These are phyloP conservation scores for Cryptocephalus primarius DNA, from an alignment of 2,888 invertebrate species.

Conservation along the genomic window DNA sequence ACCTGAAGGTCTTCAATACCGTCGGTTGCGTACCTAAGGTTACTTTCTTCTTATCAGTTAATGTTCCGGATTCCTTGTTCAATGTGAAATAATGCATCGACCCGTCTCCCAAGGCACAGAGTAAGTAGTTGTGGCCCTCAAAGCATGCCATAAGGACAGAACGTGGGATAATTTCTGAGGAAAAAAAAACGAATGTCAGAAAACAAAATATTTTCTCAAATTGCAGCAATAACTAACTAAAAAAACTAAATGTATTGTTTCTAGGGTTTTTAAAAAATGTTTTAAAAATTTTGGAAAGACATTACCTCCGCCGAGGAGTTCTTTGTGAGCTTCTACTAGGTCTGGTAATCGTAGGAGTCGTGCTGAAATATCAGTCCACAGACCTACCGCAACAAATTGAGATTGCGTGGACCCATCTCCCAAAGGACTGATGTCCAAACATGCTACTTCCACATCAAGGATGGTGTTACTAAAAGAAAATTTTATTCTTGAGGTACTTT, in stretches of 20 bases:
- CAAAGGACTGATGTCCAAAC: constrained; percentile 83
- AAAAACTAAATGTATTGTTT: no score
- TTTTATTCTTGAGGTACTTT: neutral
- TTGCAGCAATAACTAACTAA: no score
- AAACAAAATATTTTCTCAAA: neutral
- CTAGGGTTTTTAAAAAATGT: no score
- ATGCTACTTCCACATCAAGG: constrained; percentile 91
- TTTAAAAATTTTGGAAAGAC: no score
- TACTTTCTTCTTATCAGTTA: constrained; percentile 88
- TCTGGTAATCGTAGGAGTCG: constrained; percentile 73
- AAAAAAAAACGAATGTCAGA: constrained; percentile 3
- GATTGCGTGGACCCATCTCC: constrained; percentile 50
- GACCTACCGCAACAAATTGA: constrained; percentile 77
- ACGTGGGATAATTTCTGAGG: constrained; percentile 86
- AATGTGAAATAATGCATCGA: constrained; percentile 93
- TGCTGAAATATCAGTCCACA: constrained; percentile 97
- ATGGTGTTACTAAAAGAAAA: constrained; percentile 47
- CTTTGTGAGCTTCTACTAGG: constrained; percentile 71
- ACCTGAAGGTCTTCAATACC: constrained; percentile 79
- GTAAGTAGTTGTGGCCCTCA: constrained; percentile 80
- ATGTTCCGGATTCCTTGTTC: constrained; percentile 58
- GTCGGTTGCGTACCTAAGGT: constrained; percentile 97
- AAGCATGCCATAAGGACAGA: constrained; percentile 91
- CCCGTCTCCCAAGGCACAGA: constrained; percentile 94
- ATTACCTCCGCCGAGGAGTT: constrained; percentile 74